phyloP scores from a whole-genome alignment of 2,113 vertebrate species.

The Gadus macrocephalus region DNA sequence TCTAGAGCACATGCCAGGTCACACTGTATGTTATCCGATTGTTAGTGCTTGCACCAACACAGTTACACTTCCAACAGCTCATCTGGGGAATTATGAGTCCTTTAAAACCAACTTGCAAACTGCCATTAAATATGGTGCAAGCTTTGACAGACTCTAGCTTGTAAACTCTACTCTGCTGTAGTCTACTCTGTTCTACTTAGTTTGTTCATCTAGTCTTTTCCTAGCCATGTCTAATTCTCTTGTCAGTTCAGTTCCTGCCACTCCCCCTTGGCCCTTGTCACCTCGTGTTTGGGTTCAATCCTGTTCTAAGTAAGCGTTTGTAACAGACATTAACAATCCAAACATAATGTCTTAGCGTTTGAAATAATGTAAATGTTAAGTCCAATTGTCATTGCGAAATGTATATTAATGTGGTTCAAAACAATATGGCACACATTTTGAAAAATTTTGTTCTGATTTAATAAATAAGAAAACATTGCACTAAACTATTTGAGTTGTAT shows the following conservation, averaged over 20 bases:
- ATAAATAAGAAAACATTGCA: no score
- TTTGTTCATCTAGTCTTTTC: not conserved
- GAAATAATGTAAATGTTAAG: no score
- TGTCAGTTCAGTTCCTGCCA: not conserved
- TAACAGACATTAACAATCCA: not conserved
- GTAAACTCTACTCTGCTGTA: no score
- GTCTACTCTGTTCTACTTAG: not conserved
- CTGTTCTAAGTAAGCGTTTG: no score
- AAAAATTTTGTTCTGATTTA: no score
- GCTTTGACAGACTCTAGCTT: no score
- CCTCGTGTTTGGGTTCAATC: no score
- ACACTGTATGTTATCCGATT: constrained; percentile 21
- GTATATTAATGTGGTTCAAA: no score
- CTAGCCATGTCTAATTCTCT: not conserved
- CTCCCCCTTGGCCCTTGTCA: no score
- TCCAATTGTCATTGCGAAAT: no score
- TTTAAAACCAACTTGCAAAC: constrained; percentile 3
- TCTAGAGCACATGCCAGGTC: not conserved
- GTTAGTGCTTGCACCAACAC: constrained; percentile 17
- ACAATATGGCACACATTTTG: no score
- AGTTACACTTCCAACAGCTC: constrained; percentile 10
- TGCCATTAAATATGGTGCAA: not conserved
- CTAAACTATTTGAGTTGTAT: no score
- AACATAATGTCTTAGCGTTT: not conserved
- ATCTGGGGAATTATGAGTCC: constrained; percentile 2